phyloP scores from a whole-genome alignment of 2,888 invertebrate species.

The Phytoseiulus persimilis region DNA sequence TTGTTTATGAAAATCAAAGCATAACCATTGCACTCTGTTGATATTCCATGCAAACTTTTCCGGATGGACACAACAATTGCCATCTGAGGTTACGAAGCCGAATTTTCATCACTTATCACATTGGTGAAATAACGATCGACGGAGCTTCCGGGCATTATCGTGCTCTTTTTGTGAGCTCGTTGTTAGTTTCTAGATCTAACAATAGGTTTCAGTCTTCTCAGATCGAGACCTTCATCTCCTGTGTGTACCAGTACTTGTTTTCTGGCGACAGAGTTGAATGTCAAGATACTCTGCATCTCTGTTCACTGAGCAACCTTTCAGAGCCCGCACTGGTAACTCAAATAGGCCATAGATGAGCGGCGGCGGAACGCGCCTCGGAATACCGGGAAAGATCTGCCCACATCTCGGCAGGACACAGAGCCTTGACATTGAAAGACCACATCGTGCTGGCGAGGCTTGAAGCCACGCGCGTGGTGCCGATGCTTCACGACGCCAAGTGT shows the following conservation, averaged over 20 bases:
- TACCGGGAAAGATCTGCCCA: background rate
- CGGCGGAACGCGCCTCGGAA: background rate
- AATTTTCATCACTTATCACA: too few relatives aligned
- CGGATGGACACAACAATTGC: too few relatives aligned
- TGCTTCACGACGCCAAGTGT: background rate
- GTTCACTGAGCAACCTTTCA: background rate
- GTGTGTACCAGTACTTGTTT: background rate
- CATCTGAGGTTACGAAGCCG: too few relatives aligned
- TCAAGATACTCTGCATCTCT: background rate
- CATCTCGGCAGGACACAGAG: background rate
- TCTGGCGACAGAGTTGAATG: background rate
- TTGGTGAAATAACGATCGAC: too few relatives aligned
- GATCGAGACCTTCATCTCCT: too few relatives aligned
- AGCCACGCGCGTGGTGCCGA: background rate
- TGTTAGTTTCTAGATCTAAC: too few relatives aligned
- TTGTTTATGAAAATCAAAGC: too few relatives aligned
- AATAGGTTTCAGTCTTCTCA: too few relatives aligned
- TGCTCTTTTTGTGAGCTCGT: too few relatives aligned
- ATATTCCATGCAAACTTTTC: too few relatives aligned
- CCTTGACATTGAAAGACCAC: background rate
- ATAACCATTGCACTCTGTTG: too few relatives aligned
- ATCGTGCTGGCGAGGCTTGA: background rate
- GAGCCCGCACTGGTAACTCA: background rate
- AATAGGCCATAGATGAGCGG: background rate
- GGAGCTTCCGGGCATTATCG: too few relatives aligned